Base-by-base conservation (phyloP, 2,888 invertebrate species). In the Dinocampus coccinellae region DNA sequence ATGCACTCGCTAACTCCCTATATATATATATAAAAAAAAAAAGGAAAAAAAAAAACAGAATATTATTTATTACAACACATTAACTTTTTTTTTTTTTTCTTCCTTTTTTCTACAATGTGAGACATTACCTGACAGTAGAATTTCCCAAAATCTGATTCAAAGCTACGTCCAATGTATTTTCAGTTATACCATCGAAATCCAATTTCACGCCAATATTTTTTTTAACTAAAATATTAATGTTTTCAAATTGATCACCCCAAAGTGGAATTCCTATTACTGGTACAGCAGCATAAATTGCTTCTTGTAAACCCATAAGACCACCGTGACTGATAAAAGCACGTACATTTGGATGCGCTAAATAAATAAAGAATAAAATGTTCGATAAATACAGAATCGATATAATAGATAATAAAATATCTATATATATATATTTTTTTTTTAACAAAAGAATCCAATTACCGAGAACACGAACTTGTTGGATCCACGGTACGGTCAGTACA, bases 251-350 rank as follows among this genome's bases (percentile, higher is more conserved):
- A 69, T 73, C 63, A 26, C 29, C 69, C 33, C 66, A 66, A n/a
- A 73, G 65, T 42, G 73, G 75, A 39, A 75, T 68, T 47, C 72
- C 73, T 53, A 73, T 69, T 22, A 73, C 24, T 3, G 69, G 72
- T 34, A 69, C 73, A 24, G 47, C 55, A 58, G 36, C 52, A 60
- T 68, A 73, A 47, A 73, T 68, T 42, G 70, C 76, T 73, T 85
- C 84, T 24, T 76, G 75, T 2, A 77, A 76, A 3, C 84, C 76
- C 80, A 83, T 77, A 0, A 82, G 61, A 29, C 84, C 85, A 11
- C 84, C 84, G 20, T 84, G 84, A 1, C 83, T 82, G 3, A 85
- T 75, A 66, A 85, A 85, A 3, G 74, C 83, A 63, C 75, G 77
- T 3, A 78, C 67, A 63, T 85, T 85, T 68, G 79, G 78, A 72